These are phyloP conservation scores for Agrotis segetum DNA, from an alignment of 2,888 invertebrate genomes.

Conservation along the genomic window DNA sequence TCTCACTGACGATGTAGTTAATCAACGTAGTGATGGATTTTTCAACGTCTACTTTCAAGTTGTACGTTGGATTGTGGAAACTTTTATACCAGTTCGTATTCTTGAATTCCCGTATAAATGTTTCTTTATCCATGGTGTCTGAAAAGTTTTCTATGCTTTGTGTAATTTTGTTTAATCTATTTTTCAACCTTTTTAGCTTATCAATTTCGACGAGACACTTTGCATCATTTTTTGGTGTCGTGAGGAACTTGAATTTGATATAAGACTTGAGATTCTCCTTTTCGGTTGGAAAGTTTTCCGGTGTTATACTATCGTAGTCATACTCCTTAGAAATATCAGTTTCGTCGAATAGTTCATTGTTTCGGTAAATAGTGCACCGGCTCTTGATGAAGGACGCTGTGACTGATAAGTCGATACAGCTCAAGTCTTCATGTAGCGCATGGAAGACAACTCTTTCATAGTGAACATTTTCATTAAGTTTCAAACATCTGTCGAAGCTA, in stretches of 20 bases:
- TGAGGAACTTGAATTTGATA: conserved; percentile 71
- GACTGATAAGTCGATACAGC: conserved; percentile 26
- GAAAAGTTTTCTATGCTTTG: conserved; percentile 2
- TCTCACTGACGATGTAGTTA: conserved; percentile 73
- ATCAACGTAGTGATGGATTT: conserved; percentile 72
- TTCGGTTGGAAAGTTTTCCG: conserved; percentile 65
- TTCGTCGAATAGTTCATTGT: conserved; percentile 47
- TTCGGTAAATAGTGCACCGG: conserved; percentile 64
- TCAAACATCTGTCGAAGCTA: conserved; percentile 21
- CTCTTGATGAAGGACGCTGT: conserved; percentile 62
- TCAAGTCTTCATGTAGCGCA: conserved; percentile 20
- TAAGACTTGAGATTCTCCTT: conserved; percentile 71
- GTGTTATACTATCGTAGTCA: conserved; percentile 68
- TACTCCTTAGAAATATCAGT: conserved; percentile 70
- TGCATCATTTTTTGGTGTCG: conserved; percentile 50
- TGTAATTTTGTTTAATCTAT: conserved; percentile 14
- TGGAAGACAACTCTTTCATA: conserved; percentile 37
- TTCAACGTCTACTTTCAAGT: conserved; percentile 67
- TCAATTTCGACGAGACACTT: conserved; percentile 64
- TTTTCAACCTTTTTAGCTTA: conserved; percentile 33
- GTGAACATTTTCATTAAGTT: conserved; percentile 31
- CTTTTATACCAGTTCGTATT: conserved; percentile 66
- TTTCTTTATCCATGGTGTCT: conserved; percentile 21
- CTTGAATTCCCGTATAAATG: conserved; percentile 43
- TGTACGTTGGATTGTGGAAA: conserved; percentile 43